Conservation (phyloP, 2,797 vertebrate genomes). For the Gambusia yucatana region DNA sequence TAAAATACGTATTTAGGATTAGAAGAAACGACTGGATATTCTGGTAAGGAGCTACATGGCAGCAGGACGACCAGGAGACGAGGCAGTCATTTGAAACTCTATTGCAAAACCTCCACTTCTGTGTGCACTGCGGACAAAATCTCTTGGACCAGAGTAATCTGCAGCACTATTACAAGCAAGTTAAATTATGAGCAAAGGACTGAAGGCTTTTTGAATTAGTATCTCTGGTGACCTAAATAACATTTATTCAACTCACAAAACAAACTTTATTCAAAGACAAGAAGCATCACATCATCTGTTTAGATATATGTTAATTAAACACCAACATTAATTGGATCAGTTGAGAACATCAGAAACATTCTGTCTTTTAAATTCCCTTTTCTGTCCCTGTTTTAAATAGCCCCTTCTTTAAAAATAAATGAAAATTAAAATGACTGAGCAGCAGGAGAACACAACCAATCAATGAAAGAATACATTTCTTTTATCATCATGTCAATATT, state of each 20-base stretch:
- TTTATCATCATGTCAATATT: constrained; percentile 80
- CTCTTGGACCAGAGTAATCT: background rate
- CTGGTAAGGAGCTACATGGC: background rate
- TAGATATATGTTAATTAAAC: constrained; percentile 10
- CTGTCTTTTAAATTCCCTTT: background rate
- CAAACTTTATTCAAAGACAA: background rate
- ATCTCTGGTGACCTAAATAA: background rate
- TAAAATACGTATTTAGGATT: background rate
- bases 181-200: background rate
- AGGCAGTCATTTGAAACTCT: background rate
- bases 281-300: constrained; percentile 4
- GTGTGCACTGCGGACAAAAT: background rate
- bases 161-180: background rate
- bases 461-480: constrained; percentile 68
- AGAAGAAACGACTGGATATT: background rate
- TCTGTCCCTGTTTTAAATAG: background rate
- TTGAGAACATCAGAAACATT: constrained; percentile 27
- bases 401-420: constrained; percentile 36
- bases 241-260: background rate
- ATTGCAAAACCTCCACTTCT: background rate
- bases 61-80: background rate
- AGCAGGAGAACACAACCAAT: constrained; percentile 35
- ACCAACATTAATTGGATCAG: constrained; percentile 15
- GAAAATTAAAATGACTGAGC: constrained; percentile 34
- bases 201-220: background rate